These are phyloP conservation scores for Pterostichus madidus DNA, from an alignment of 2,888 invertebrate species.

Conservation along the genomic window DNA sequence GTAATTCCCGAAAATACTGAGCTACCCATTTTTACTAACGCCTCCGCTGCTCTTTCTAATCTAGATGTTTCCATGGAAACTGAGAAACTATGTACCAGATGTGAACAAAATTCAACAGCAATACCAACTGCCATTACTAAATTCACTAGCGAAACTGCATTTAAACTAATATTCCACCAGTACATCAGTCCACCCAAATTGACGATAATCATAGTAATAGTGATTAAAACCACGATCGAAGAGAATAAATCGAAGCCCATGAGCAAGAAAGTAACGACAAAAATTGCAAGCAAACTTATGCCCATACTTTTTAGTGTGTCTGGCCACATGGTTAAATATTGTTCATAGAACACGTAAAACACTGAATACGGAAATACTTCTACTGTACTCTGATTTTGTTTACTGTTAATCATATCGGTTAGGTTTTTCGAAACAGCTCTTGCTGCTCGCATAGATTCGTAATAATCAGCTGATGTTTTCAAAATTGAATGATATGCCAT, in stretches of 20 bases:
- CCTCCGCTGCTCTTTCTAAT: constrained; percentile 88
- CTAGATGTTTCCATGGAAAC: constrained; percentile 86
- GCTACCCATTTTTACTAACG: constrained; percentile 94
- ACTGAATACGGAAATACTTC: constrained; percentile 94
- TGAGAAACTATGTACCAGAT: constrained; percentile 95
- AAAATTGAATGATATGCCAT: constrained; percentile 97
- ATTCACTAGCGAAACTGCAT: constrained; percentile 98
- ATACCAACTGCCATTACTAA: constrained; percentile 99
- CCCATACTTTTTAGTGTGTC: constrained; percentile 93
- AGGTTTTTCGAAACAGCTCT: constrained; percentile 90
- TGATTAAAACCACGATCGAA: constrained; percentile 91
- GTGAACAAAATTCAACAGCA: constrained; percentile 98
- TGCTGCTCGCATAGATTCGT: constrained; percentile 90
- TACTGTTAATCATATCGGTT: constrained; percentile 85
- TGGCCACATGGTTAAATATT: constrained; percentile 97
- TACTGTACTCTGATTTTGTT: constrained; percentile 79
- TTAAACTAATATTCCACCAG: constrained; percentile 96
- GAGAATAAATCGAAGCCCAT: constrained; percentile 97
- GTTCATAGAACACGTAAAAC: constrained; percentile 99
- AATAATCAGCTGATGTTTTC: constrained; percentile 94
- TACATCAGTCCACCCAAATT: constrained; percentile 98
- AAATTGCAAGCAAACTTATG: constrained; percentile 94
- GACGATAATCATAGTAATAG: constrained; percentile 95
- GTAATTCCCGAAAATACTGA: constrained; percentile 99
- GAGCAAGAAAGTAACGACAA: constrained; percentile 93